phyloP scores from a whole-genome alignment of 1,140 invertebrate species.

The Pomacea maculata region DNA sequence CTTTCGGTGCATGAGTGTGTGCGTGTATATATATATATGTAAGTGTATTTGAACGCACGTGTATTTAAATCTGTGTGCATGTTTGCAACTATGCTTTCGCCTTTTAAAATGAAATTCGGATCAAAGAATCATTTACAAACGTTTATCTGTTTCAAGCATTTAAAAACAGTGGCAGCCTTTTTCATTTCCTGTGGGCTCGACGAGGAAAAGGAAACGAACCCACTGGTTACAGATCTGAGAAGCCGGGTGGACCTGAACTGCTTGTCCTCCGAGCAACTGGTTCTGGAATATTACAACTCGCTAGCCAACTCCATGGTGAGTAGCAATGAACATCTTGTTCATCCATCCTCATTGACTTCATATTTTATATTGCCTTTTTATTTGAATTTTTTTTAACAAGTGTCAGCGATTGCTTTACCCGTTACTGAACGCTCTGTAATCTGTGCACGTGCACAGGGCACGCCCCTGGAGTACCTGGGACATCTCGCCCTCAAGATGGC shows the following conservation, averaged over 20 bases:
- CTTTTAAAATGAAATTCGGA: too few species aligned
- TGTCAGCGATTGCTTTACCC: too few species aligned
- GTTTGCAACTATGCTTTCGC: too few species aligned
- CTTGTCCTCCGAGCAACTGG: constrained; percentile 46
- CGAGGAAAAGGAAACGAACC: constrained; percentile 29
- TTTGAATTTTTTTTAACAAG: too few species aligned
- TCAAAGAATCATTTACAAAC: too few species aligned
- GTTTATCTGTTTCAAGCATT: constrained; percentile 35
- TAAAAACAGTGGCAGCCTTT: constrained; percentile 42
- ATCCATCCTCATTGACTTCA: not conserved
- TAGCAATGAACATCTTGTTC: not conserved
- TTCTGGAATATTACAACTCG: constrained; percentile 46
- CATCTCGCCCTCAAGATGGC: constrained; percentile 53
- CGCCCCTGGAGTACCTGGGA: constrained; percentile 53
- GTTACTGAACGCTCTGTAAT: not conserved
- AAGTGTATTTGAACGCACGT: too few species aligned
- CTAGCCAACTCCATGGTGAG: constrained; percentile 45
- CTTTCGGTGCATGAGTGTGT: too few species aligned
- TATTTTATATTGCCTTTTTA: not conserved
- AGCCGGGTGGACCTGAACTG: constrained; percentile 42
- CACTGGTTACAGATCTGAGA: constrained; percentile 33
- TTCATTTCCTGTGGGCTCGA: constrained; percentile 45
- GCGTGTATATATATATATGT: too few species aligned
- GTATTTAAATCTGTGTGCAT: too few species aligned
- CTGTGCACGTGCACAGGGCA: constrained; percentile 20